Percentiles rank a stretch among this genome's conserved stretches.
Conservation (phyloP, 2,113 vertebrate species). For the Campylomormyrus numenius region DNA sequence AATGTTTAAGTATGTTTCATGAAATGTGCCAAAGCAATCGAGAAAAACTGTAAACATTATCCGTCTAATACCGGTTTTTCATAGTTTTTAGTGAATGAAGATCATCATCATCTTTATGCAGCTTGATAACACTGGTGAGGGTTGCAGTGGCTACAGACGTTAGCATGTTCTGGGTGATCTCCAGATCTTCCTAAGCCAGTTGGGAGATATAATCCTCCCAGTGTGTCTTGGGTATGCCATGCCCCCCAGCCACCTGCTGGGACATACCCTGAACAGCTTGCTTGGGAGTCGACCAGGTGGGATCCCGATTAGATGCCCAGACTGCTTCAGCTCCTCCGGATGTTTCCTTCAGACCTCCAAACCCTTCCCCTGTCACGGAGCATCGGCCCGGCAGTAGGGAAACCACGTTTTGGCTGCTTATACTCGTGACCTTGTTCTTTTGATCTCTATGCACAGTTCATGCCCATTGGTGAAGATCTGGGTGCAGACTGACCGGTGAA, state of each 20-base stretch:
- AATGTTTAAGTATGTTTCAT: background rate
- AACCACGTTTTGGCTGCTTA: background rate
- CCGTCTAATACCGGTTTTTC: background rate
- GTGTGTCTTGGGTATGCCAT: background rate
- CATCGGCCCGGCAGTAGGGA: background rate
- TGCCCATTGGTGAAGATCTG: background rate
- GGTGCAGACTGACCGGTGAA: background rate
- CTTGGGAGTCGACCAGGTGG: background rate
- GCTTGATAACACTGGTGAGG: background rate
- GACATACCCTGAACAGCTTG: background rate
- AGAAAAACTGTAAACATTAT: background rate
- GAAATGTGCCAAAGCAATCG: background rate
- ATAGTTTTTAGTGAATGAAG: background rate
- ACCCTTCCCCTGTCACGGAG: background rate
- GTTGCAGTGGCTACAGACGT: background rate
- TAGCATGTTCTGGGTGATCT: background rate
- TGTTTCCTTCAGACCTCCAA: background rate
- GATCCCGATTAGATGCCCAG: background rate
- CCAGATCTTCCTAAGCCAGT: background rate
- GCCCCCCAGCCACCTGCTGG: background rate
- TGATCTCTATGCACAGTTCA: background rate
- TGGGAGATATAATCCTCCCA: background rate
- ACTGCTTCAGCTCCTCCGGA: background rate
- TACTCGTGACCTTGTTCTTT: background rate
- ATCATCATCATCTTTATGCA: background rate